Evolutionary conservation across 2,888 invertebrate species (phyloP).

Genomic region (Caenorhabditis wallacei): DNA sequence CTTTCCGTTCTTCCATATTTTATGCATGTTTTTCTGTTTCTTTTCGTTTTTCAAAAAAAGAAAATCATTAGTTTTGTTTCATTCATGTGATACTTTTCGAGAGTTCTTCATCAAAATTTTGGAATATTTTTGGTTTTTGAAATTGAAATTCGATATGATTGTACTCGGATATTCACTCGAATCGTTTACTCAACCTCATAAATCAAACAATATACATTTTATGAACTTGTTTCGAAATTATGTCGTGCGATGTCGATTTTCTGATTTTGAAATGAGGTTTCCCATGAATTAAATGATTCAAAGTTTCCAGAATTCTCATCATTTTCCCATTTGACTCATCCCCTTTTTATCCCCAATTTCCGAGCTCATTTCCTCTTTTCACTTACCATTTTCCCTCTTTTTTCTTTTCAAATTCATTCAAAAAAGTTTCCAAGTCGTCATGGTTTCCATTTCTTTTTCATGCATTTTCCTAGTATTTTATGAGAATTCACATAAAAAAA

Average conservation of each 20-base stretch:
- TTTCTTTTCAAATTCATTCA: neutral
- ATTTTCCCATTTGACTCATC: slow-evolving; percentile 2
- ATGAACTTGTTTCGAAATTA: slow-evolving; percentile 2
- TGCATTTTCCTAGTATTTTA: slow-evolving; percentile 23
- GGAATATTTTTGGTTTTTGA: slow-evolving; percentile 8
- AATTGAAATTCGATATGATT: slow-evolving; percentile 23
- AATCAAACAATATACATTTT: neutral
- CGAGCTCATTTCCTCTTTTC: neutral
- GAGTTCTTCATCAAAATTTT: neutral
- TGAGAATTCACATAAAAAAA: slow-evolving; percentile 25
- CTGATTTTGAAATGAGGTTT: too few relatives aligned
- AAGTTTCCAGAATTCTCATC: too few relatives aligned
- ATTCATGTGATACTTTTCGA: slow-evolving; percentile 4
- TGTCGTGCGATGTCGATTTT: too few relatives aligned
- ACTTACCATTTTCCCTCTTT: neutral
- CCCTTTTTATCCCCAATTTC: neutral
- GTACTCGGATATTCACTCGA: slow-evolving; percentile 3
- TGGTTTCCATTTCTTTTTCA: slow-evolving; percentile 20
- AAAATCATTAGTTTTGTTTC: slow-evolving; percentile 19
- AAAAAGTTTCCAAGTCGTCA: slow-evolving; percentile 23
- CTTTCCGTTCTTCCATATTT: slow-evolving; percentile 24
- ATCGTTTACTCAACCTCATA: slow-evolving; percentile 6
- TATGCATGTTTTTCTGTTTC: slow-evolving; percentile 43
- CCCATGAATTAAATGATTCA: too few relatives aligned
- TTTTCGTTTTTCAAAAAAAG: slow-evolving; percentile 4